Percentiles rank a stretch among this genome's conserved stretches.
Evolutionary conservation across 2,113 vertebrate species (phyloP).

Genomic region (Ailurus styani): DNA sequence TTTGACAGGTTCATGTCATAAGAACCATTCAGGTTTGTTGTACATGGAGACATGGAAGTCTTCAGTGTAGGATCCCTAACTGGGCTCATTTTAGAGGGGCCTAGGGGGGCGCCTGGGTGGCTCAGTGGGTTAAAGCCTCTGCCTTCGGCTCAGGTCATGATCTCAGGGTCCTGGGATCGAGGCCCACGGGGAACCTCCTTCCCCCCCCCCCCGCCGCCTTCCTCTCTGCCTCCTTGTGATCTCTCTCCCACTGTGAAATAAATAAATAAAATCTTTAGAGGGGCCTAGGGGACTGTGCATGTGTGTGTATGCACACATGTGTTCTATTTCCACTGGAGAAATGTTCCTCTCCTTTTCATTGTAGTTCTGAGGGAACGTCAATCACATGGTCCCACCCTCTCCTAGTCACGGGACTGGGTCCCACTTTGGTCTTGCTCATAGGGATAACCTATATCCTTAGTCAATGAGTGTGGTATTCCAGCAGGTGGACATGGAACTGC

Average conservation of each 20-base stretch:
- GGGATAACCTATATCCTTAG: neutral
- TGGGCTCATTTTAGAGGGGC: neutral
- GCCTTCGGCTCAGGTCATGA: too few relatives aligned
- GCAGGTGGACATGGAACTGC: fast-evolving
- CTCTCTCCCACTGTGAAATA: too few relatives aligned
- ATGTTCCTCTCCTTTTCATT: neutral
- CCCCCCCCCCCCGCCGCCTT: too few relatives aligned
- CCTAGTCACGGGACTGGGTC: neutral
- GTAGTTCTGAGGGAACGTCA: neutral
- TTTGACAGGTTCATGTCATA: neutral
- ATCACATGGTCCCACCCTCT: neutral
- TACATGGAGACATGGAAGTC: neutral
- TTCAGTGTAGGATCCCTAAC: neutral
- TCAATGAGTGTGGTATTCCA: neutral
- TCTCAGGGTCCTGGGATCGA: too few relatives aligned
- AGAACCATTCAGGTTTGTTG: neutral
- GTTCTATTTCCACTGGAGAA: neutral
- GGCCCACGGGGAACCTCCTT: too few relatives aligned
- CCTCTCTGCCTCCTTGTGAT: too few relatives aligned
- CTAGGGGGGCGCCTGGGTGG: too few relatives aligned
- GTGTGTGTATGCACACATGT: neutral
- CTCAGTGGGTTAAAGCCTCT: too few relatives aligned
- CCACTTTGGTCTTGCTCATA: neutral
- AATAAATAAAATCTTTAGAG: too few relatives aligned
- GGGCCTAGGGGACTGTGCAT: neutral